These are phyloP conservation scores for Hydrozoanthus gracilis DNA, from an alignment of 92 coral and sea anemone genomes.

Conservation along the genomic window DNA sequence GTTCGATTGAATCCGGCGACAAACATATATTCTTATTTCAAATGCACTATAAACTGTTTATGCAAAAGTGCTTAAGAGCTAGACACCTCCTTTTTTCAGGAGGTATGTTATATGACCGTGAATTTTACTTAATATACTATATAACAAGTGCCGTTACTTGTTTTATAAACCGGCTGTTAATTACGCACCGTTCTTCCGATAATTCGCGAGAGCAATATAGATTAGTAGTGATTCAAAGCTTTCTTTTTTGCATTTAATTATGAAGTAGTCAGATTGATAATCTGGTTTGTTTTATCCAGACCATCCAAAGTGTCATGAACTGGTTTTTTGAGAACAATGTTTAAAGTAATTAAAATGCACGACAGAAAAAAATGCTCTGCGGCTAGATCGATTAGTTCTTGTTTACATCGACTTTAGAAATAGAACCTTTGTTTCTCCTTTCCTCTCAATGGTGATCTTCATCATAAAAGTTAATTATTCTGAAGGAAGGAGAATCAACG, in stretches of 20 bases:
- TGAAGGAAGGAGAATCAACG: background rate
- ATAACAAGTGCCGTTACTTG: background rate
- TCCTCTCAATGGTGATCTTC: conserved; percentile 19
- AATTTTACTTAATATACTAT: background rate
- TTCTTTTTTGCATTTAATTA: conserved; percentile 32
- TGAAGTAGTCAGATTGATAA: conserved; percentile 4
- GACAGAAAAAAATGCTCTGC: background rate
- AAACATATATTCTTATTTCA: background rate
- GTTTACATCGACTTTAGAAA: conserved; percentile 3
- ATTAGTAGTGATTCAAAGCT: background rate
- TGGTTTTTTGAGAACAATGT: background rate
- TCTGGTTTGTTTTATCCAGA: conserved; percentile 5
- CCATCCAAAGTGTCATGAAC: background rate
- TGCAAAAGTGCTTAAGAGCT: background rate
- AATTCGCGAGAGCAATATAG: conserved; percentile 26
- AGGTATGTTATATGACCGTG: background rate
- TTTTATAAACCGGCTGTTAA: background rate
- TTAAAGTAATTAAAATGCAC: background rate
- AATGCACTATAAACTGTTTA: background rate
- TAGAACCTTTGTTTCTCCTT: background rate
- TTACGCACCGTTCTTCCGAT: background rate
- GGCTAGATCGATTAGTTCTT: background rate
- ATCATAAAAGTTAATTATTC: conserved; percentile 38
- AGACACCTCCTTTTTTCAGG: background rate
- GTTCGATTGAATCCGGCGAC: background rate